Evolutionary conservation across 2,888 invertebrate species (phyloP).

Genomic region (Glomeris marginata): DNA sequence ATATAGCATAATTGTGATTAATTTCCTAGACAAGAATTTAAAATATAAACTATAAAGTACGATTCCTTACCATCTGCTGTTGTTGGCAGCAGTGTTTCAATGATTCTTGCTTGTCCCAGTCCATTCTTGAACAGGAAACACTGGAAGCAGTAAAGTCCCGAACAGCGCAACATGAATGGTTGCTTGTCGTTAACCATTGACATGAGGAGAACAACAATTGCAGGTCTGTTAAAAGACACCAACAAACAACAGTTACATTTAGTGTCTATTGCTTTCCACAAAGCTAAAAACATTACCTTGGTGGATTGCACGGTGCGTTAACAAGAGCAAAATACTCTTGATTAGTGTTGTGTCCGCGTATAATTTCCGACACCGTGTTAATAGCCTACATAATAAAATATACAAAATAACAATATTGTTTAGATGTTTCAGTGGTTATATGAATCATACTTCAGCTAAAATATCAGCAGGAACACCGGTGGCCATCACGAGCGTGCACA

Average conservation of each 20-base stretch:
- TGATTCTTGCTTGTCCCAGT: constrained; percentile 67
- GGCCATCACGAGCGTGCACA: constrained; percentile 87
- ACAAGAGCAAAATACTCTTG: constrained; percentile 82
- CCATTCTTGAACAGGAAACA: constrained; percentile 90
- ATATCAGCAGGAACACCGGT: constrained; percentile 94
- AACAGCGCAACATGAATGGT: constrained; percentile 71
- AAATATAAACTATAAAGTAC: too few relatives aligned
- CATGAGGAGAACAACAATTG: constrained; percentile 85
- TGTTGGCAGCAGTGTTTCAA: constrained; percentile 83
- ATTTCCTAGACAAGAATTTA: too few relatives aligned
- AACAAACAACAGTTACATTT: neutral
- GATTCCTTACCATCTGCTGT: constrained; percentile 47
- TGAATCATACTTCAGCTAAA: constrained; percentile 51
- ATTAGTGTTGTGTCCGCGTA: constrained; percentile 74
- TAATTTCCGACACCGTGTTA: constrained; percentile 84
- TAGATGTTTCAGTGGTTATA: neutral
- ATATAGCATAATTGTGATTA: too few relatives aligned
- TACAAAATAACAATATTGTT: neutral
- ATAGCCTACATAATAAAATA: constrained; percentile 45
- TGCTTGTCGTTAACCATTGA: constrained; percentile 99
- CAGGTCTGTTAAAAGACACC: constrained; percentile 44
- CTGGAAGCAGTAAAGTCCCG: constrained; percentile 94
- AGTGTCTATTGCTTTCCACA: neutral
- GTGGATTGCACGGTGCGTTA: constrained; percentile 83
- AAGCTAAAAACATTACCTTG: constrained; percentile 37